Evolutionary conservation across 2,888 invertebrate genomes (phyloP).

Genomic region (Dryocosmus kuriphilus): DNA sequence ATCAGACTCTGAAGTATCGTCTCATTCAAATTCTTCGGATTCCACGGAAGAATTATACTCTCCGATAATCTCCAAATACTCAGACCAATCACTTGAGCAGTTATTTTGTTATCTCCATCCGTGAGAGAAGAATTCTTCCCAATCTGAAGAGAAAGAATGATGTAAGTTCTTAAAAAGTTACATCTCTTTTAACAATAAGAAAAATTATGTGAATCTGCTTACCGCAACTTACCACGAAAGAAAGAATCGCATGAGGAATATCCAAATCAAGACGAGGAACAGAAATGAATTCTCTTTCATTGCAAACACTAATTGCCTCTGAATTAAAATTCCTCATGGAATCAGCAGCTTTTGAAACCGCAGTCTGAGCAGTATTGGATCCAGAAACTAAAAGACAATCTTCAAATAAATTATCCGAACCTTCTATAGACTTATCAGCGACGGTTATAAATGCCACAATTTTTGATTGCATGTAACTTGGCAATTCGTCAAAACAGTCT

Average conservation of each 20-base stretch:
- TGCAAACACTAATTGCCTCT: conserved; percentile 45
- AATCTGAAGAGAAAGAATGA: conserved; percentile 49
- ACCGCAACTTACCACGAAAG: conserved; percentile 65
- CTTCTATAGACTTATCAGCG: conserved; percentile 61
- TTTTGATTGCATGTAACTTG: conserved; percentile 60
- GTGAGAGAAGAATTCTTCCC: conserved; percentile 47
- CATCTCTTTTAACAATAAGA: conserved; percentile 2
- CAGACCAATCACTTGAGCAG: conserved; percentile 67
- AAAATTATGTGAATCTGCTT: conserved; percentile 36
- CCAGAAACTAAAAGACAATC: conserved; percentile 65
- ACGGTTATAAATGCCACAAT: conserved; percentile 69
- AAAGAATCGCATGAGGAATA: conserved; percentile 69
- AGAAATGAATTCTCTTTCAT: conserved; percentile 49
- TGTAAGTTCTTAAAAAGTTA: not conserved
- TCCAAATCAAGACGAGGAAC: conserved; percentile 62
- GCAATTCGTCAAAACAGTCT: conserved; percentile 62
- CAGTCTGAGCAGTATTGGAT: conserved; percentile 69
- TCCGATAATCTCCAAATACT: conserved; percentile 72
- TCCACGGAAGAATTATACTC: conserved; percentile 69
- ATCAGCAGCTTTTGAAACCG: conserved; percentile 62
- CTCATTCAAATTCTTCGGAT: conserved; percentile 67
- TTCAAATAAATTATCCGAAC: conserved; percentile 59
- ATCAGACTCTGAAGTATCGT: conserved; percentile 61
- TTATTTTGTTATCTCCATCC: conserved; percentile 49
- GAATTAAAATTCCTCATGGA: conserved; percentile 52